phyloP scores from a whole-genome alignment of 1,140 invertebrate species.

The Zaprionus nigranus region DNA sequence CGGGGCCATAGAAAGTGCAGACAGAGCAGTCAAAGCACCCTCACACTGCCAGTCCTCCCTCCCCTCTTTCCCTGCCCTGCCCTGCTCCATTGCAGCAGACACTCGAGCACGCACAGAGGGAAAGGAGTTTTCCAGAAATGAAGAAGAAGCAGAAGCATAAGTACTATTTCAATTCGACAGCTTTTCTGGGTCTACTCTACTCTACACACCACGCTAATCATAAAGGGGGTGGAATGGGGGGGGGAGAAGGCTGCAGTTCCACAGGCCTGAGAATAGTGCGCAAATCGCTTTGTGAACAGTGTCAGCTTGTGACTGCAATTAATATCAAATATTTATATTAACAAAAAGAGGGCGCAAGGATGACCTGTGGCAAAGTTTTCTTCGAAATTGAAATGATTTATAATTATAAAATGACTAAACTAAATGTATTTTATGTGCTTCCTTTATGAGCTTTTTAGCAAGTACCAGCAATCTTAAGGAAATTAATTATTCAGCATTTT shows the following conservation, averaged over 20 bases:
- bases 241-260: not conserved
- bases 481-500: not conserved
- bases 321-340: conserved; percentile 3
- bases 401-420: too few species aligned
- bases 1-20: conserved; percentile 78
- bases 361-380: too few species aligned
- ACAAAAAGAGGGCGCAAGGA: too few species aligned
- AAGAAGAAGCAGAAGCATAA: conserved; percentile 10
- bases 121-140: conserved; percentile 36
- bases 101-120: conserved; percentile 50
- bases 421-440: not conserved
- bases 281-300: conserved; percentile 4
- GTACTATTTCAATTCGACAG: conserved; percentile 44
- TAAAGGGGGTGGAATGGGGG: not conserved
- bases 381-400: not conserved
- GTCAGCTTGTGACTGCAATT: conserved; percentile 1
- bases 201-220: not conserved
- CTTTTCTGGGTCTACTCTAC: conserved; percentile 33
- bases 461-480: not conserved
- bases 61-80: too few species aligned
- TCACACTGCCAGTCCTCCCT: not conserved
- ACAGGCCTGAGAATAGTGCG: conserved; percentile 31
- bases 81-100: conserved; percentile 17
- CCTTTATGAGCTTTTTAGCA: not conserved
- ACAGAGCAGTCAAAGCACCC: conserved; percentile 28